These are phyloP conservation scores for Sphaeridia pumilis DNA, from an alignment of 2,888 invertebrate species.

Conservation along the genomic window DNA sequence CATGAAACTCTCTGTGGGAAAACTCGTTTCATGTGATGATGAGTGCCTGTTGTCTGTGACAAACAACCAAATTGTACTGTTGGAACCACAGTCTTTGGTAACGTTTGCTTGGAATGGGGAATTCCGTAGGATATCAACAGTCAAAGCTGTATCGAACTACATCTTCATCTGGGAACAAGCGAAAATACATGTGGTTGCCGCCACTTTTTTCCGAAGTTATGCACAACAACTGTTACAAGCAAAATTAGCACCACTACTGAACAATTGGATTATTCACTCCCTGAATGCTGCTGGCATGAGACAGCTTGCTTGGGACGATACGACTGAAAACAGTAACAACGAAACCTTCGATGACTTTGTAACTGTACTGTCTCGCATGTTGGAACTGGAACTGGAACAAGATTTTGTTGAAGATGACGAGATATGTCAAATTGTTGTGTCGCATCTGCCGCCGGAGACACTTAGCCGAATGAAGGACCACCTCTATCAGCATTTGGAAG, in stretches of 20 bases:
- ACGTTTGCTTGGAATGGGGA: conserved; percentile 27
- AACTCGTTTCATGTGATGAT: conserved; percentile 25
- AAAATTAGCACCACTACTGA: conserved; percentile 21
- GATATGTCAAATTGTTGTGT: conserved; percentile 16
- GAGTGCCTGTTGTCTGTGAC: conserved; percentile 25
- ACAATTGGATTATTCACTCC: conserved; percentile 24
- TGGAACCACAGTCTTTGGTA: conserved; percentile 22
- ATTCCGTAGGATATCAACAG: conserved; percentile 25
- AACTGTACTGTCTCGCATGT: not conserved
- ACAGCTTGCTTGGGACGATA: not conserved
- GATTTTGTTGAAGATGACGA: conserved; percentile 18
- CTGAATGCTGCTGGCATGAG: conserved; percentile 18
- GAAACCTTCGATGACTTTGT: not conserved
- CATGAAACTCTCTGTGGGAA: conserved; percentile 18
- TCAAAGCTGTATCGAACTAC: conserved; percentile 33
- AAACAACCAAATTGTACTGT: conserved; percentile 23
- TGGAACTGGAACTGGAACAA: not conserved
- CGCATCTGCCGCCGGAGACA: conserved; percentile 7
- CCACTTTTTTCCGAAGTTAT: conserved; percentile 26
- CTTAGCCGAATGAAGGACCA: too few relatives aligned
- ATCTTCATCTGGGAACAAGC: conserved; percentile 30
- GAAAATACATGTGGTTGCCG: conserved; percentile 26
- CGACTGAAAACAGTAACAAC: not conserved
- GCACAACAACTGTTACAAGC: conserved; percentile 27
- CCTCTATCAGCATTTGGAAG: too few relatives aligned